Evolutionary conservation across 2,797 vertebrate species (phyloP).

Genomic region (Gila robusta): DNA sequence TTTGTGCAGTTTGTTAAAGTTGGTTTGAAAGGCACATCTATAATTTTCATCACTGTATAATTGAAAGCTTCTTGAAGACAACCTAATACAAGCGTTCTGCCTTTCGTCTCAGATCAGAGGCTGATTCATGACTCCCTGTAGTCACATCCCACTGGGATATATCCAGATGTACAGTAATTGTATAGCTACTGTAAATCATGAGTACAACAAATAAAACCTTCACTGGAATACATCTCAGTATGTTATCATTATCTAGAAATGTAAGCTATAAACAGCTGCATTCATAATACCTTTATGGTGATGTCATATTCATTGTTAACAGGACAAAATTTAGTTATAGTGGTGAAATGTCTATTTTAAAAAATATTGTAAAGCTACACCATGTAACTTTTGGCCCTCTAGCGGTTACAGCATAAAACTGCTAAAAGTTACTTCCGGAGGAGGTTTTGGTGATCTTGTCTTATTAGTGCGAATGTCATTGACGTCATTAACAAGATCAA

Average conservation of each 20-base stretch:
- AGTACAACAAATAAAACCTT: constrained; percentile 8
- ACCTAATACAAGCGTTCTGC: constrained; percentile 11
- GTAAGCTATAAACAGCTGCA: background rate
- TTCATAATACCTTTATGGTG: background rate
- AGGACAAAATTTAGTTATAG: background rate
- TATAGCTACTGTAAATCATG: constrained; percentile 38
- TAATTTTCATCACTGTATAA: constrained; percentile 18
- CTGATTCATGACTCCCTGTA: constrained; percentile 18
- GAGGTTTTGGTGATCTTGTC: background rate
- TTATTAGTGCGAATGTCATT: no score
- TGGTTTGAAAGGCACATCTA: constrained; percentile 33
- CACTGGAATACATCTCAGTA: constrained; percentile 3
- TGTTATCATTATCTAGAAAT: background rate
- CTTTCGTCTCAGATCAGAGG: constrained; percentile 12
- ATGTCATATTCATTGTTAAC: background rate
- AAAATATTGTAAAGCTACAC: background rate
- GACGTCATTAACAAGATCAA: no score
- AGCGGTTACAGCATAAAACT: background rate
- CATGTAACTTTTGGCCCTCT: background rate
- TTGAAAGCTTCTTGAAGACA: constrained; percentile 31
- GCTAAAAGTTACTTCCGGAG: background rate
- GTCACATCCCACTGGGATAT: constrained; percentile 22
- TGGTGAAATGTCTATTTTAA: background rate
- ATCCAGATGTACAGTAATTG: constrained; percentile 43
- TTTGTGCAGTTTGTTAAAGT: constrained; percentile 5